A percentile compares a stretch with the other conserved stretches of the same genome.
These are phyloP conservation scores for Oxystoma pomonae DNA, from an alignment of 2,888 invertebrate species.

Conservation along the genomic window DNA sequence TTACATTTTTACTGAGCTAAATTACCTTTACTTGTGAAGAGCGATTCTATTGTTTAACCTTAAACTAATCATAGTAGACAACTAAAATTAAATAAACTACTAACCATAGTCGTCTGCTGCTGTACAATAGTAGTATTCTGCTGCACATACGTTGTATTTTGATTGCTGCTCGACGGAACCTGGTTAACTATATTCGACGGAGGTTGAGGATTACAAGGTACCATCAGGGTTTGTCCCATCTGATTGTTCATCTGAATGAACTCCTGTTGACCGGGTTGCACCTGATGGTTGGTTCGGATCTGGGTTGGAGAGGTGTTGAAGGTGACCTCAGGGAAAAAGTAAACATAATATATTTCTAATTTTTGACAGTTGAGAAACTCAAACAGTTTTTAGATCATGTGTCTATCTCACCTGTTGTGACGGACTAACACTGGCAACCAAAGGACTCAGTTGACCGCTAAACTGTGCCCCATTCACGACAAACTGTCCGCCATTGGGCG, in stretches of 20 bases:
- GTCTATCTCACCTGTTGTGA: conserved; percentile 54
- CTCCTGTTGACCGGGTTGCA: conserved; percentile 55
- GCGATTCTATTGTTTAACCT: no score
- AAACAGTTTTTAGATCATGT: background rate
- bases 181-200: conserved; percentile 51
- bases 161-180: conserved; percentile 53
- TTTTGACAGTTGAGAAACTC: background rate
- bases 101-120: conserved; percentile 74
- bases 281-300: conserved; percentile 38
- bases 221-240: conserved; percentile 68
- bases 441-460: conserved; percentile 74
- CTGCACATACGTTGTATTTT: conserved; percentile 71
- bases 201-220: conserved; percentile 58
- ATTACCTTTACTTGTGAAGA: no score
- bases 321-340: no score
- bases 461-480: conserved; percentile 70
- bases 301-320: conserved; percentile 36
- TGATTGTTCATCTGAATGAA: conserved; percentile 64
- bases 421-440: conserved; percentile 70
- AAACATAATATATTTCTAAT: no score
- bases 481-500: conserved; percentile 69
- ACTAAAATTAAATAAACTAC: no score
- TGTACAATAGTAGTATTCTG: conserved; percentile 84
- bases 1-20: no score
- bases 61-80: no score